Evolutionary conservation across 2,113 vertebrate species (phyloP), one percentile per base, ranked within the genome.

Genomic region (Archocentrus centrarchus): DNA sequence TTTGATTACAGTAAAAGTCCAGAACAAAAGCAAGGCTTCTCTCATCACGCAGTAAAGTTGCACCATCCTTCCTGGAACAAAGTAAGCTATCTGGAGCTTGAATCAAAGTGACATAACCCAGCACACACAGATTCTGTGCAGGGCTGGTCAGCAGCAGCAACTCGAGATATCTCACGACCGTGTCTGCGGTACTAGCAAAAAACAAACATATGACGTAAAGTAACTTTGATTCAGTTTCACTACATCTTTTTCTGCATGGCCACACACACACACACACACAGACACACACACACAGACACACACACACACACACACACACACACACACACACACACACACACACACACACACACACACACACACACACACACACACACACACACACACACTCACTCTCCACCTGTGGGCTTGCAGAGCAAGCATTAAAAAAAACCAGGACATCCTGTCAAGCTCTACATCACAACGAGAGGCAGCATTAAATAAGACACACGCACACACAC

Each of bases 41-140:
- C 75, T 80, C 87, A 75, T 83, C 53, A 35, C 14, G 20, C 17
- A 17, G 35, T 59, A n/a, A 13, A 59, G 78, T 70, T 84, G 18
- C 55, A 30, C 57, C 68, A 88, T 87, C 80, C 17, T 75, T 80
- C 63, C 79, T 27, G 85, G 75, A 84, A 77, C 41, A 8, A 17
- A 61, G 55, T 10, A 0, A 50, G 17, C 37, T 9, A 18, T 59
- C 75, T 37, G 68, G 41, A 47, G 55, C 59, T 81, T 63, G 76
- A 79, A 78, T 61, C 59, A 59, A 1, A 3, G 55, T n/a, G 77
- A 87, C 66, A 77, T 75, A 50, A 6, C 44, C 17, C 11, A 55
- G 47, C 17, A 73, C 47, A 24, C 15, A 32, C 10, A 8, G 50
- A 24, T 30, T 7, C 44, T 2, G 44, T 13, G 44, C 59, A 20